These are phyloP conservation scores for Fragariocoptes setiger DNA, from an alignment of 1,140 invertebrate genomes.

Conservation along the genomic window DNA sequence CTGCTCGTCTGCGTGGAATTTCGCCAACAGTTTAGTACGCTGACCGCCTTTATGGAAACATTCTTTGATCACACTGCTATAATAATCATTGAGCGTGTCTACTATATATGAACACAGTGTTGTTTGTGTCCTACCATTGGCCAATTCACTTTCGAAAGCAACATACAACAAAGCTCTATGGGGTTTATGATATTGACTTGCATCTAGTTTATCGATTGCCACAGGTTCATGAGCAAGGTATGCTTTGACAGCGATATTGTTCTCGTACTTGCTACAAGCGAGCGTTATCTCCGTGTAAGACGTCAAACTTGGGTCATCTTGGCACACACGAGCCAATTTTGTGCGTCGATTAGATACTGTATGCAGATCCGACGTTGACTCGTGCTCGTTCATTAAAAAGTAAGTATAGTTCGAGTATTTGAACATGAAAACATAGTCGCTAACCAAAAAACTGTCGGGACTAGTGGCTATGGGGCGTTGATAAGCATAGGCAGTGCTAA, in stretches of 20 bases:
- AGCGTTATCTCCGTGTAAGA: slow-evolving; percentile 14
- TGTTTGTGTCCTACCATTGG: too few species aligned
- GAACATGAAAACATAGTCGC: slow-evolving; percentile 14
- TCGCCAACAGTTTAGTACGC: too few species aligned
- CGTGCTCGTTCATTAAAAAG: slow-evolving; percentile 12
- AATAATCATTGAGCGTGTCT: slow-evolving; percentile 7
- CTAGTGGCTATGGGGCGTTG: background rate
- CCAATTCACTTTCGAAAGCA: too few species aligned
- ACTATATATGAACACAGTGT: too few species aligned
- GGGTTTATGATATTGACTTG: background rate
- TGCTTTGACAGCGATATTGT: slow-evolving; percentile 11
- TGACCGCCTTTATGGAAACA: too few species aligned
- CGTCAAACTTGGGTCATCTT: slow-evolving; percentile 10
- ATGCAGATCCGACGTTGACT: background rate
- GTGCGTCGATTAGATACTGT: slow-evolving; percentile 9
- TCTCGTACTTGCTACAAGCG: slow-evolving; percentile 9
- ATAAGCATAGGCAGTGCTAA: slow-evolving; percentile 5
- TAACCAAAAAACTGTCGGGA: slow-evolving; percentile 6
- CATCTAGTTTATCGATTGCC: slow-evolving; percentile 5
- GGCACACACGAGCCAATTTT: slow-evolving; percentile 12
- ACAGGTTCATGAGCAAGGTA: slow-evolving; percentile 10
- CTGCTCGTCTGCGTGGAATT: too few species aligned
- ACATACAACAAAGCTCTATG: too few species aligned
- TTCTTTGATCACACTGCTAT: slow-evolving; percentile 10
- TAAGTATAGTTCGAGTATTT: slow-evolving; percentile 12